phyloP scores from a whole-genome alignment of 2,113 vertebrate genomes.

The Daboia siamensis region DNA sequence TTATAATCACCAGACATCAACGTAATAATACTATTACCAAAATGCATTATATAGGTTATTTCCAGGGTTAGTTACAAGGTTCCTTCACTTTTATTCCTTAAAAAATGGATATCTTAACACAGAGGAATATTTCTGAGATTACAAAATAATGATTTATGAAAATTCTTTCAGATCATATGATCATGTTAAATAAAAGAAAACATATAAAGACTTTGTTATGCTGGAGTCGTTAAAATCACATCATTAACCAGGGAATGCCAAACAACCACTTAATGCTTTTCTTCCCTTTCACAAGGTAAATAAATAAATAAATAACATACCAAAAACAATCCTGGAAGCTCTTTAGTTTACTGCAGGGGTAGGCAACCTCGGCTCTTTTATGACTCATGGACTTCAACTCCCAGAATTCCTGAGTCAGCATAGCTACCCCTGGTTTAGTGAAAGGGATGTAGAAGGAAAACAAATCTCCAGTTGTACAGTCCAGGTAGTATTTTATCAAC shows the following conservation, averaged over 20 bases:
- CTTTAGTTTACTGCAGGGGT: too few relatives aligned
- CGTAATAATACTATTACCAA: not conserved
- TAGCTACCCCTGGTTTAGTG: too few relatives aligned
- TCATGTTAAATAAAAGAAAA: not conserved
- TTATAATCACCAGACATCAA: conserved; percentile 2
- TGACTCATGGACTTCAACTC: too few relatives aligned
- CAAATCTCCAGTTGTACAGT: not conserved
- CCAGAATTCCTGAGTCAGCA: too few relatives aligned
- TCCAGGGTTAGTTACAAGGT: not conserved
- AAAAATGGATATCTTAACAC: not conserved
- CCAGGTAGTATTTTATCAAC: not conserved
- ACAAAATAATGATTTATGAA: conserved; percentile 1
- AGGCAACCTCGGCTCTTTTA: too few relatives aligned
- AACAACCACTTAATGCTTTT: not conserved
- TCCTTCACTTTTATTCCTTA: not conserved
- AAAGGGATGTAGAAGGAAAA: not conserved
- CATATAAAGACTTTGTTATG: not conserved
- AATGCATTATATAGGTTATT: not conserved
- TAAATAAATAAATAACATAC: not conserved
- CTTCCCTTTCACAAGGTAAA: not conserved
- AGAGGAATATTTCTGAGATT: not conserved
- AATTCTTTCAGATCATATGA: not conserved
- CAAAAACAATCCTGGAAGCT: not conserved
- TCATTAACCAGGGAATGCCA: not conserved
- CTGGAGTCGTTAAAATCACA: not conserved